Base-by-base conservation (phyloP, 1,140 invertebrate species). In the Drosophila rufa region DNA sequence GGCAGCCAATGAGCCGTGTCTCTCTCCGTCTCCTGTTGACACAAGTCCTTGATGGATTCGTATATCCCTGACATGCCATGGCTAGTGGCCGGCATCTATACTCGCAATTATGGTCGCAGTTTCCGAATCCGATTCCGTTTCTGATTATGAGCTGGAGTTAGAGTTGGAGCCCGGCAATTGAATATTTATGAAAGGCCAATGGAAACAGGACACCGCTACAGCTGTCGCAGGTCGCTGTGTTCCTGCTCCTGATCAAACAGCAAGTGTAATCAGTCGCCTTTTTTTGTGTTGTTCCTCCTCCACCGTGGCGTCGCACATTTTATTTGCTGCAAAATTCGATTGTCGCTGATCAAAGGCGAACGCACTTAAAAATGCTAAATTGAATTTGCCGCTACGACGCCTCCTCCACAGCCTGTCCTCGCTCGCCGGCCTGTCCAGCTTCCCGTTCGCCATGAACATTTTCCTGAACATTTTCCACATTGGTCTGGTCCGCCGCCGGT, bases 301-400 rank as follows among this genome's bases (percentile, higher is more conserved):
- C 45, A 27, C 43, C 55, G 65, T 79, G 17, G 33, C 33, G 33
- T 33, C 66, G 70, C 64, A 82, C 80, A 87, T 87, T 87, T 87
- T 87, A 87, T 87, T 87, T 82, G 68, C 67, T 85, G 65, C 86
- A 45, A 85, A 92, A 92, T 92, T 92, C 91, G 87, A 92, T 92
- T 92, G 91, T 92, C 82, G 80, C 81, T 92, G 86, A 84, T 91
- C 87, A 91, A 92, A 92, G 87, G 91, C 77, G 84, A 85, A 91
- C 91, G 91, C 91, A 92, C 91, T 92, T 92, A 91, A 92, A 92
- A 92, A 92, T 91, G 83, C 91, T 92, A 92, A 92, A 92, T 92
- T 92, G 75, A 92, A 92, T 92, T 92, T 92, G 91, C 85, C 82
- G 91, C 83, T 83, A 87, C 87, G 90, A 80, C 75, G 75, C 80